Conservation (phyloP, 2,113 vertebrate genomes). For the Gracilinanus agilis region DNA sequence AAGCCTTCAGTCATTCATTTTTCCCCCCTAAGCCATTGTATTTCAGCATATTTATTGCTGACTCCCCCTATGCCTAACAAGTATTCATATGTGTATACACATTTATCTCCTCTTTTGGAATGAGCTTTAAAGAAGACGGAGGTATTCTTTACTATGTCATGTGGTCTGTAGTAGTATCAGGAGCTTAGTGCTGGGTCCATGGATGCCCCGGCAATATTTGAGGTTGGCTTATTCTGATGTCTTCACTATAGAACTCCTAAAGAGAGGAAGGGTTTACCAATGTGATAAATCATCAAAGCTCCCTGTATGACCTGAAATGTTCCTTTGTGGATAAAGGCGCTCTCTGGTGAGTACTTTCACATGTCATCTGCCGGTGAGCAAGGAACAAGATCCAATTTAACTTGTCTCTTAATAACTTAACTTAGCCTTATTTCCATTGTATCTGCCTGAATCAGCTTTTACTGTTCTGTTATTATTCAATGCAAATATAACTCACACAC, state of each 20-base stretch:
- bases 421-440: background rate
- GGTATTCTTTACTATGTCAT: background rate
- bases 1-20: too few species aligned
- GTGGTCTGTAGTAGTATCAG: background rate
- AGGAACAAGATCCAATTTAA: background rate
- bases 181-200: background rate
- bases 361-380: background rate
- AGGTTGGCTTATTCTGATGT: background rate
- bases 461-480: background rate
- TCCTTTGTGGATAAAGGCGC: background rate
- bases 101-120: background rate
- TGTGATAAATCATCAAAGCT: background rate
- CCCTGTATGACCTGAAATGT: background rate
- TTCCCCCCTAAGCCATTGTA: background rate
- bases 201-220: background rate
- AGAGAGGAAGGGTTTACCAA: background rate
- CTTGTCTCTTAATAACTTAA: too few species aligned
- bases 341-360: background rate
- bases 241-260: background rate
- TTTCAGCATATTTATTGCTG: background rate
- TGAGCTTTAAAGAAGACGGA: background rate
- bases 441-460: background rate
- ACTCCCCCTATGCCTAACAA: background rate
- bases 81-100: accelerated
- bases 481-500: background rate